Percentiles rank a stretch among this genome's conserved stretches.
Conservation (phyloP, 2,797 vertebrate genomes). For the Kryptolebias ocellatus region DNA sequence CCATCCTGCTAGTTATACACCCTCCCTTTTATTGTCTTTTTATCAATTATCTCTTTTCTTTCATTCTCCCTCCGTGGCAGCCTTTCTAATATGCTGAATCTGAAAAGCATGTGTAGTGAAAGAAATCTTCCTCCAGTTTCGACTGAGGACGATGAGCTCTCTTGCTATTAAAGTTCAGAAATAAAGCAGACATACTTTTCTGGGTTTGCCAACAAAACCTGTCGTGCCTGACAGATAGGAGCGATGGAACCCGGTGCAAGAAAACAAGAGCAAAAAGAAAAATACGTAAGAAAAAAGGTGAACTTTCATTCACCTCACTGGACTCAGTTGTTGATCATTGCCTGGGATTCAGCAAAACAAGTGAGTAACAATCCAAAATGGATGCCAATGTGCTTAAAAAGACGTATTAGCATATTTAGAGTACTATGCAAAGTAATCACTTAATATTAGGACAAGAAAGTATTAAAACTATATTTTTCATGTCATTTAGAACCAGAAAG, state of each 20-base stretch:
- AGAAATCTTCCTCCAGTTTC: conserved; percentile 27
- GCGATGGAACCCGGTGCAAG: neutral
- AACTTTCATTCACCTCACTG: neutral
- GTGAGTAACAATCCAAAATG: neutral
- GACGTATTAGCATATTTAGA: neutral
- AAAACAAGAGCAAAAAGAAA: neutral
- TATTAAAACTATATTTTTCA: neutral
- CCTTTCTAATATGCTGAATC: conserved; percentile 11
- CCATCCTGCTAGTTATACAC: neutral
- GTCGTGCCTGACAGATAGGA: conserved; percentile 52
- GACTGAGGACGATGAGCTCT: conserved; percentile 15
- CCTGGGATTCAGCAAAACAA: neutral
- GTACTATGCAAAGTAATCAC: neutral
- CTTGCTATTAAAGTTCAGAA: conserved; percentile 6
- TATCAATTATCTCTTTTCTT: neutral
- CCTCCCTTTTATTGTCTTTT: neutral
- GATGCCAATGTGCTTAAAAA: neutral
- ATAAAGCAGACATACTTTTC: conserved; percentile 22
- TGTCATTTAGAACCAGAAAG: conserved; percentile 1
- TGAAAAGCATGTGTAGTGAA: neutral
- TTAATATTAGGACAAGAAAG: neutral
- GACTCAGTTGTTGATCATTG: neutral
- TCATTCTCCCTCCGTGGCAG: neutral
- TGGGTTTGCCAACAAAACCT: conserved; percentile 49
- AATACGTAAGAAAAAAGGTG: neutral